These are phyloP conservation scores for Aethes cnicana DNA, from an alignment of 2,888 invertebrate genomes.

Conservation along the genomic window DNA sequence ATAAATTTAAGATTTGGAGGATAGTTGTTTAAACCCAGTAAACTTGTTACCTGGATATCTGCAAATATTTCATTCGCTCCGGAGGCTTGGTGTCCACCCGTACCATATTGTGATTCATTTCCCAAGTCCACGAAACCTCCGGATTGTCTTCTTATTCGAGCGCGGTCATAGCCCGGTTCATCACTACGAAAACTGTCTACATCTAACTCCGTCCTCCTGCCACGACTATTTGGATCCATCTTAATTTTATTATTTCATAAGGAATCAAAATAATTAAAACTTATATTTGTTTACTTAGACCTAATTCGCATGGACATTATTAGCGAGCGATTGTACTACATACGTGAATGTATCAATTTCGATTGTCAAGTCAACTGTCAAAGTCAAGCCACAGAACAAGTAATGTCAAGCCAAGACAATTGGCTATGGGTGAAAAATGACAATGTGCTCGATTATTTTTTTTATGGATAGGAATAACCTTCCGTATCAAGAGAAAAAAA, in stretches of 20 bases:
- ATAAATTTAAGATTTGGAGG: background rate
- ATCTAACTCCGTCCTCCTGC: conserved; percentile 65
- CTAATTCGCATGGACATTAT: conserved; percentile 22
- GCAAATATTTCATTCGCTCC: conserved; percentile 95
- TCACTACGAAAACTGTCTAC: conserved; percentile 73
- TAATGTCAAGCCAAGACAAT: conserved; percentile 9
- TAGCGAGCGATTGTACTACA: background rate
- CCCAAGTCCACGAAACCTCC: conserved; percentile 89
- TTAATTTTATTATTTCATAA: conserved; percentile 33
- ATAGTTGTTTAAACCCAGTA: no score
- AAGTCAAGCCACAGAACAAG: conserved; percentile 10
- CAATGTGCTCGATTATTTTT: no score
- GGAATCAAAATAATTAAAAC: conserved; percentile 10
- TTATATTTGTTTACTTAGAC: conserved; percentile 20
- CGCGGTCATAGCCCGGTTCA: conserved; percentile 71
- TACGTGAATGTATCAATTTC: conserved; percentile 11
- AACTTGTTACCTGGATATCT: conserved; percentile 91
- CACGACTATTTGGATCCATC: conserved; percentile 68
- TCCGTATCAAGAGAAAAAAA: no score
- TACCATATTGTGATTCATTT: conserved; percentile 88
- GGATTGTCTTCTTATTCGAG: conserved; percentile 84
- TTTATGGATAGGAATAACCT: no score
- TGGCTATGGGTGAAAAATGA: no score
- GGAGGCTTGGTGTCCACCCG: conserved; percentile 92
- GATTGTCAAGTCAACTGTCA: background rate